phyloP scores from a whole-genome alignment of 2,888 invertebrate genomes.

The Axea sp. region DNA sequence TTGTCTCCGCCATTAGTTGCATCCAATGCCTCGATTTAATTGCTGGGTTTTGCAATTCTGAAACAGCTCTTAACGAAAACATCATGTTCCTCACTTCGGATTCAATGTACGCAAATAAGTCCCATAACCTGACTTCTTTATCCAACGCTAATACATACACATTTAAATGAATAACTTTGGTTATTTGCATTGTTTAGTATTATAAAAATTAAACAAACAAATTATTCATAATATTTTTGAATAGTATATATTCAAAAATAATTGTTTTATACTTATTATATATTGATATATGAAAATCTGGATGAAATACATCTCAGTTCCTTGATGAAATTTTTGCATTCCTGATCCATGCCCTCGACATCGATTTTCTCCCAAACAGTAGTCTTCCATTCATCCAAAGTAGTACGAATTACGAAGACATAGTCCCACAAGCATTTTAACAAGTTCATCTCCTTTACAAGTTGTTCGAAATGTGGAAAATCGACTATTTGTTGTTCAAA shows the following conservation, averaged over 20 bases:
- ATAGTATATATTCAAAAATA: no score
- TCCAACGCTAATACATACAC: conserved; percentile 81
- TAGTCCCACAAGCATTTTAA: conserved; percentile 95
- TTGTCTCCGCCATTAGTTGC: conserved; percentile 95
- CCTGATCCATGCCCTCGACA: conserved; percentile 95
- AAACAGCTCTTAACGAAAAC: conserved; percentile 94
- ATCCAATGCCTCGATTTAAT: conserved; percentile 96
- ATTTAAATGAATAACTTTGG: no score
- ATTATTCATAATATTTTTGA: no score
- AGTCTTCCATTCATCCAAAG: conserved; percentile 94
- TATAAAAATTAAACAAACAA: no score
- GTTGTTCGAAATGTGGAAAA: conserved; percentile 86
- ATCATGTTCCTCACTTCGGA: conserved; percentile 93
- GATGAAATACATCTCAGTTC: conserved; percentile 88
- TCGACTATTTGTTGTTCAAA: conserved; percentile 94
- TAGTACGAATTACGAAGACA: conserved; percentile 88
- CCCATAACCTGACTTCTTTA: conserved; percentile 85
- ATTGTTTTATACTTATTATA: no score
- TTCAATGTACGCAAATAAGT: conserved; percentile 90
- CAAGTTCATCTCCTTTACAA: conserved; percentile 88
- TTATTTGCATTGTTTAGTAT: no score
- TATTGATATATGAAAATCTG: no score
- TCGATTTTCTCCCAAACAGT: conserved; percentile 97
- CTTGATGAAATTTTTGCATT: conserved; percentile 94
- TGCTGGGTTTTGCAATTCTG: conserved; percentile 96